phyloP scores from a whole-genome alignment of 2,113 vertebrate species.

The Sorex araneus region DNA sequence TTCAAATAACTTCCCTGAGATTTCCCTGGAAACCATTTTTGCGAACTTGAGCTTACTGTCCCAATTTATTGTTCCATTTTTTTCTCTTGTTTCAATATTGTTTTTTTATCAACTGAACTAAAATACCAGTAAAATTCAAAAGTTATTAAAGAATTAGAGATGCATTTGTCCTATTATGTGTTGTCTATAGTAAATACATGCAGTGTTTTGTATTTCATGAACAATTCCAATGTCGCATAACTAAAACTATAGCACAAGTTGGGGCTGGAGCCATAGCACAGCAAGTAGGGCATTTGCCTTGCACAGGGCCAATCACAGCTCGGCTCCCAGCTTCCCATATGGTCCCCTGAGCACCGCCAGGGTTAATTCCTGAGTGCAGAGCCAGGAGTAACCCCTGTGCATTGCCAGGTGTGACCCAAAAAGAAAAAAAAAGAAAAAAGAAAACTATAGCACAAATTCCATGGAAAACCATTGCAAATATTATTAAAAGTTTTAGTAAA shows the following conservation, averaged over 20 bases:
- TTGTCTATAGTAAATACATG: not conserved
- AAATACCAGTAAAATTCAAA: constrained; percentile 36
- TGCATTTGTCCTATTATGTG: not conserved
- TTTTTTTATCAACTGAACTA: not conserved
- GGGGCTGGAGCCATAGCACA: no score
- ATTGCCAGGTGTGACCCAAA: no score
- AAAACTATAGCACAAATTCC: constrained; percentile 25
- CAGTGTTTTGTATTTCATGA: constrained; percentile 14
- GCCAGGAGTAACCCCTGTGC: no score
- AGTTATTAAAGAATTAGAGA: not conserved
- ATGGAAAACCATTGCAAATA: not conserved
- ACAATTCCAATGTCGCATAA: not conserved
- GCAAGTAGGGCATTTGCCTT: no score
- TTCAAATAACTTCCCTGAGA: not conserved
- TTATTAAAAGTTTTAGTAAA: not conserved
- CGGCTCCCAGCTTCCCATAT: no score
- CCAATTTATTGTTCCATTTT: not conserved
- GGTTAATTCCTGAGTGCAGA: no score
- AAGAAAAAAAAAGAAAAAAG: no score
- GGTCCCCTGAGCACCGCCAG: no score
- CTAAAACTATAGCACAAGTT: constrained; percentile 24
- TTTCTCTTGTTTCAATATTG: not conserved
- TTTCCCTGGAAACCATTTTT: constrained; percentile 10
- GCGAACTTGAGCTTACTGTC: not conserved
- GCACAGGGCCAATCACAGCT: no score